Evolutionary conservation across 2,888 invertebrate genomes (phyloP).

Genomic region (Cyclophora punctaria): DNA sequence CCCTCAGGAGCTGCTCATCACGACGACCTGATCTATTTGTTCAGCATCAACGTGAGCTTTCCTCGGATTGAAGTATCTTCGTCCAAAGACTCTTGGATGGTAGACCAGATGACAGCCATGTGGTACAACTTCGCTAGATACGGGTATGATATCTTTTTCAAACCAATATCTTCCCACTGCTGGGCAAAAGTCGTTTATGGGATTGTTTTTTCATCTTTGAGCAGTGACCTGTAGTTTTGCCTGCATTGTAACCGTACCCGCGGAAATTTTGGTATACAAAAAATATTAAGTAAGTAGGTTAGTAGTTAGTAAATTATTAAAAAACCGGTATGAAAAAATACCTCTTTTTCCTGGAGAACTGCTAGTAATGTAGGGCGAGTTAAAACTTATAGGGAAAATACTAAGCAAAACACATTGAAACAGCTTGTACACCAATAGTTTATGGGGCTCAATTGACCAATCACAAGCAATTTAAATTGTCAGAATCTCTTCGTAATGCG

Average conservation of each 20-base stretch:
- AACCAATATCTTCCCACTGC: no score
- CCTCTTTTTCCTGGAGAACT: no score
- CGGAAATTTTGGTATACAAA: background rate
- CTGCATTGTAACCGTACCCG: background rate
- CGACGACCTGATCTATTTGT: slow-evolving; percentile 70
- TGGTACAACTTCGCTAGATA: slow-evolving; percentile 63
- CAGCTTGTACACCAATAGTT: no score
- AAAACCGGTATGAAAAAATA: no score
- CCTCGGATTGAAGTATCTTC: slow-evolving; percentile 40
- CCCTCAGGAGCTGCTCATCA: slow-evolving; percentile 52
- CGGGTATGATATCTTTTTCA: slow-evolving; percentile 52
- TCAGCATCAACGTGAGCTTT: slow-evolving; percentile 46
- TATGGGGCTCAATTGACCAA: no score
- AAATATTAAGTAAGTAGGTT: background rate
- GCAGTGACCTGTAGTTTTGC: background rate
- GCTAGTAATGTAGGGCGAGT: no score
- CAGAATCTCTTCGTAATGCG: no score
- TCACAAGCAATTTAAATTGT: no score
- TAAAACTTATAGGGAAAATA: no score
- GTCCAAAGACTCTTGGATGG: slow-evolving; percentile 50
- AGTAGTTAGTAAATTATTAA: no score
- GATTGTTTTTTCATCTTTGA: background rate
- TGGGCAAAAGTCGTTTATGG: no score
- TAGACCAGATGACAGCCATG: slow-evolving; percentile 53
- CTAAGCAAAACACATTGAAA: no score